Percentiles rank a stretch among this genome's conserved stretches.
These are phyloP conservation scores for Sepioteuthis lessoniana DNA, from an alignment of 2,888 invertebrate species.

Conservation along the genomic window DNA sequence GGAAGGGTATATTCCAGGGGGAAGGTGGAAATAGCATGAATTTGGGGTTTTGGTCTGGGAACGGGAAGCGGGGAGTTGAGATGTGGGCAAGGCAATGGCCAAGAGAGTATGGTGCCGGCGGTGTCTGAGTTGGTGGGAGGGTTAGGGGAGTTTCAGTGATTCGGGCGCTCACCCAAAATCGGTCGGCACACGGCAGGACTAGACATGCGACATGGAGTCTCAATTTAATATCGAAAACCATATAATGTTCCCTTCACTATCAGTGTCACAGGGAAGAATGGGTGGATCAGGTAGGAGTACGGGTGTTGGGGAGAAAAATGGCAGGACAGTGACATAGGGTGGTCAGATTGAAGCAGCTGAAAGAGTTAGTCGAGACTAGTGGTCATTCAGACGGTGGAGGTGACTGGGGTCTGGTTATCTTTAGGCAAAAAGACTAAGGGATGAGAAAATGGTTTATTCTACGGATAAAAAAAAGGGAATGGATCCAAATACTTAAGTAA, in stretches of 20 bases:
- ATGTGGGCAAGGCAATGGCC: not conserved
- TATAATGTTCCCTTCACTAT: not conserved
- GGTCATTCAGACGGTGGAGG: no score
- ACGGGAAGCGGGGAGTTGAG: not conserved
- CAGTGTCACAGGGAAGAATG: not conserved
- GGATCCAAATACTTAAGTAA: no score
- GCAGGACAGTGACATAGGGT: no score
- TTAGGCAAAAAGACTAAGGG: no score
- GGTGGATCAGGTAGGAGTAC: not conserved
- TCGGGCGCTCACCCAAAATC: slow-evolving; percentile 33
- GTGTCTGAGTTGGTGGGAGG: not conserved
- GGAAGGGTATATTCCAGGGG: not conserved
- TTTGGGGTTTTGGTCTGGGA: not conserved
- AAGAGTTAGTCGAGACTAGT: no score
- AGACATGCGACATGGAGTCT: slow-evolving; percentile 33
- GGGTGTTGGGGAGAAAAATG: no score
- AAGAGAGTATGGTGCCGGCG: not conserved
- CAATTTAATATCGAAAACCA: slow-evolving; percentile 33
- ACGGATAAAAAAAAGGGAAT: no score
- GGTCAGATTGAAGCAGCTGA: no score
- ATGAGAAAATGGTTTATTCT: no score
- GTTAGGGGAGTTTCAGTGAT: not conserved
- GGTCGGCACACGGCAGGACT: not conserved
- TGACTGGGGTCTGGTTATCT: no score
- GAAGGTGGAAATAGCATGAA: not conserved